Percentiles rank a stretch among this genome's conserved stretches.
Conservation (phyloP, 2,888 invertebrate genomes). For the Amblyjoppa fuscipennis region DNA sequence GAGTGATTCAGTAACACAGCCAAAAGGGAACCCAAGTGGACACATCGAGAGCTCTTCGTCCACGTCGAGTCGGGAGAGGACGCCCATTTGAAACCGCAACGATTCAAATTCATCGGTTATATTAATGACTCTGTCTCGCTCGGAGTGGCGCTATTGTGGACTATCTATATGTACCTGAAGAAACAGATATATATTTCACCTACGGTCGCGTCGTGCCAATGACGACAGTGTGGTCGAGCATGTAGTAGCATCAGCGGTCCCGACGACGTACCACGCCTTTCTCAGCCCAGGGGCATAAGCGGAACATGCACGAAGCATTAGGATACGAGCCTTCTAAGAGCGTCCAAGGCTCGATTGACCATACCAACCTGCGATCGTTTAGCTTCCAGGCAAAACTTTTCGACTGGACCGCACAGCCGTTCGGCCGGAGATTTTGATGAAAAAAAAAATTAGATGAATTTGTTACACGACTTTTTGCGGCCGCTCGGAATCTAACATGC, state of each 20-base stretch:
- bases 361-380: slow-evolving; percentile 2
- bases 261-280: slow-evolving; percentile 80
- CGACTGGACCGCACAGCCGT: not conserved
- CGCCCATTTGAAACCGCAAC: slow-evolving; percentile 35
- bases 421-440: not conserved
- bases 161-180: not conserved
- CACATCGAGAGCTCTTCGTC: slow-evolving; percentile 9
- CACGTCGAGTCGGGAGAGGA: slow-evolving; percentile 3
- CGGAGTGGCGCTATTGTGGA: not conserved
- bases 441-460: slow-evolving; percentile 23
- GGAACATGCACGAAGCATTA: slow-evolving; percentile 69
- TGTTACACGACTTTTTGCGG: slow-evolving; percentile 9
- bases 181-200: slow-evolving; percentile 57
- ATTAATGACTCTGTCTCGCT: slow-evolving; percentile 33
- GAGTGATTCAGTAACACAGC: slow-evolving; percentile 3
- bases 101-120: slow-evolving; percentile 43
- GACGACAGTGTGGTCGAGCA: slow-evolving; percentile 66
- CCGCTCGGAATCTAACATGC: not conserved
- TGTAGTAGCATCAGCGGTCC: slow-evolving; percentile 54
- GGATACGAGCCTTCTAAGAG: slow-evolving; percentile 71
- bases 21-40: slow-evolving; percentile 11
- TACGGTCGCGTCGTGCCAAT: slow-evolving; percentile 66
- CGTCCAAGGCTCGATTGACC: slow-evolving; percentile 6
- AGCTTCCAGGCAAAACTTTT: slow-evolving; percentile 31
- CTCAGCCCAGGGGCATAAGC: slow-evolving; percentile 82